Percentiles rank a stretch among this genome's conserved stretches.
Conservation (phyloP, 2,888 invertebrate species). For the Netelia melanura region DNA sequence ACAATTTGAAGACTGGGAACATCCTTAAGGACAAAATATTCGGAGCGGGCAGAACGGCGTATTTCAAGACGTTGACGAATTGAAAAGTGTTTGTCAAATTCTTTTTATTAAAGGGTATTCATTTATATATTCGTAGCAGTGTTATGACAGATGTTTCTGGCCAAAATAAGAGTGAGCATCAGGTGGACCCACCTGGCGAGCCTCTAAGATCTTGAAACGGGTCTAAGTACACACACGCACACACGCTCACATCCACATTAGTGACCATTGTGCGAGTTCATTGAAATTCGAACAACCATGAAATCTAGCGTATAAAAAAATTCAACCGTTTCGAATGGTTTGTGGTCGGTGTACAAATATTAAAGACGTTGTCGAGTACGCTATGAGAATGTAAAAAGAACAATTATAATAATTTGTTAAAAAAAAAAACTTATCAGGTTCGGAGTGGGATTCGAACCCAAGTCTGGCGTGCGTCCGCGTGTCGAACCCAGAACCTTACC, state of each 20-base stretch:
- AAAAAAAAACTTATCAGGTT: no score
- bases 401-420: no score
- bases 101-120: neutral
- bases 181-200: slow-evolving; percentile 45
- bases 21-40: neutral
- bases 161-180: neutral
- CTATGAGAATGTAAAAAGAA: neutral
- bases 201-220: slow-evolving; percentile 1
- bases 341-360: neutral
- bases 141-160: slow-evolving; percentile 15
- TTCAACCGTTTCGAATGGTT: neutral
- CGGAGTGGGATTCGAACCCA: no score
- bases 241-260: neutral
- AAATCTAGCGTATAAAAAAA: neutral
- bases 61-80: neutral
- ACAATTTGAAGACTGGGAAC: neutral
- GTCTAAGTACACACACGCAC: neutral
- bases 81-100: neutral
- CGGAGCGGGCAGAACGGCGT: neutral
- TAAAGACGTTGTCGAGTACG: neutral
- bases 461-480: no score
- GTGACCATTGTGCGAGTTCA: neutral
- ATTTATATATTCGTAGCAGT: neutral
- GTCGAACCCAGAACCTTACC: no score
- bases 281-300: neutral